A percentile compares a stretch with the other conserved stretches of the same genome.
Conservation (phyloP, 2,888 invertebrate genomes). For the Stegana nigrithorax region DNA sequence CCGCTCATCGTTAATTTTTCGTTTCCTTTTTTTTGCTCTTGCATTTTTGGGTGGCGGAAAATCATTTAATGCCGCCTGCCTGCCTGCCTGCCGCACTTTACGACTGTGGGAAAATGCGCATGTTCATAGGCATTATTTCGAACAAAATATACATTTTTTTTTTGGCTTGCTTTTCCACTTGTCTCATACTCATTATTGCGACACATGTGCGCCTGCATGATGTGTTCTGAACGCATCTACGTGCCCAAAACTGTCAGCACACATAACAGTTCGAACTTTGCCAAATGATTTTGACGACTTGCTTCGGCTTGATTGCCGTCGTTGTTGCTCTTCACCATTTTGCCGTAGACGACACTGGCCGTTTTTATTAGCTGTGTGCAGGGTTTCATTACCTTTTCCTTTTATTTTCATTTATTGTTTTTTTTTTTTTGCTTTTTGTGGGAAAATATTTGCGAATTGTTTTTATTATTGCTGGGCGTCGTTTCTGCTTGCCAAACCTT, state of each 20-base stretch:
- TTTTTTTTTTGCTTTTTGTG: conserved; percentile 35
- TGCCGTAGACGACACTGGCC: conserved; percentile 53
- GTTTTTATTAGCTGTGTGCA: conserved; percentile 53
- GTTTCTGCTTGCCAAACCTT: too few species aligned
- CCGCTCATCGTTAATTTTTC: conserved; percentile 15
- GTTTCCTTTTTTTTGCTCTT: not conserved
- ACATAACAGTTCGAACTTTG: too few species aligned
- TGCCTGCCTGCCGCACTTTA: conserved; percentile 10
- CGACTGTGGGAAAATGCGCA: conserved; percentile 16
- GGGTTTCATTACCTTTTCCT: too few species aligned
- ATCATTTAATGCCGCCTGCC: too few species aligned
- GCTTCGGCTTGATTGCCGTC: not conserved
- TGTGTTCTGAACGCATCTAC: not conserved
- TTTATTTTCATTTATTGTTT: not conserved
- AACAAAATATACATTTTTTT: conserved; percentile 38
- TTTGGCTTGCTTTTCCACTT: conserved; percentile 61
- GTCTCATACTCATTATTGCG: conserved; percentile 61
- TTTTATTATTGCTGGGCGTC: conserved; percentile 50
- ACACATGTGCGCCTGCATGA: conserved; percentile 50
- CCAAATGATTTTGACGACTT: too few species aligned
- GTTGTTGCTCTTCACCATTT: not conserved
- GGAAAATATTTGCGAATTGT: conserved; percentile 41
- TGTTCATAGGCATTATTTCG: conserved; percentile 50
- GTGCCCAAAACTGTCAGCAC: conserved; percentile 11
- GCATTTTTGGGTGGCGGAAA: conserved; percentile 33